These are phyloP conservation scores for Cliona cf. orientalis DNA, from an alignment of 37 sponge, comb jelly and placozoan species.

Conservation along the genomic window DNA sequence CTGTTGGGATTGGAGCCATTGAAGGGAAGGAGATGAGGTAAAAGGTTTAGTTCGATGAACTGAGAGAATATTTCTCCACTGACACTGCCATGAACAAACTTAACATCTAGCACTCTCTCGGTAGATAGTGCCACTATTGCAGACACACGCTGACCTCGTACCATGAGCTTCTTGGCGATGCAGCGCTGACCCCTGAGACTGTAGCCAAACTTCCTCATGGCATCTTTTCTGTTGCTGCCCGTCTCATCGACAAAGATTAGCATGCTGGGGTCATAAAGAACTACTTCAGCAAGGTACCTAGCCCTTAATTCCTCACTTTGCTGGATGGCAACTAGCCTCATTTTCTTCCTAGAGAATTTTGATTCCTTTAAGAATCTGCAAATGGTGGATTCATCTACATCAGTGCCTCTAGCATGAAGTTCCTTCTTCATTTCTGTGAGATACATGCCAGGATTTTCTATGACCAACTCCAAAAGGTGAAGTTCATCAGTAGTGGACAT, in stretches of 20 bases:
- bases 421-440: constrained; percentile 4
- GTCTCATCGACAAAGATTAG: constrained; percentile 48
- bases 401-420: constrained; percentile 8
- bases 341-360: constrained; percentile 6
- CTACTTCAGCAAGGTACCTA: constrained; percentile 4
- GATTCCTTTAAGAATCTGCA: constrained; percentile 4
- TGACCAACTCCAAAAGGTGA: constrained; percentile 1
- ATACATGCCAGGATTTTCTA: constrained; percentile 23
- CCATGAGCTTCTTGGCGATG: not conserved
- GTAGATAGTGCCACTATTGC: constrained; percentile 25
- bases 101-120: constrained; percentile 26
- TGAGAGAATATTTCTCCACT: constrained; percentile 4
- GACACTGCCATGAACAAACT: constrained; percentile 12
- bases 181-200: constrained; percentile 25
- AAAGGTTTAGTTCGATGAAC: constrained; percentile 15
- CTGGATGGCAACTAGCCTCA: constrained; percentile 14
- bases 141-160: constrained; percentile 28
- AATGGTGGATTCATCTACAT: constrained; percentile 16
- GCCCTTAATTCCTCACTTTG: constrained; percentile 19
- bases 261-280: constrained; percentile 13
- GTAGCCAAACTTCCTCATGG: constrained; percentile 42
- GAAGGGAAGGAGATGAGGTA: constrained; percentile 39
- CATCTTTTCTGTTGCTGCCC: constrained; percentile 12
- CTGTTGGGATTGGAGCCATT: constrained; percentile 23
- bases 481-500: not conserved